phyloP scores from a whole-genome alignment of 1,140 invertebrate species.

The Eriosoma lanigerum region DNA sequence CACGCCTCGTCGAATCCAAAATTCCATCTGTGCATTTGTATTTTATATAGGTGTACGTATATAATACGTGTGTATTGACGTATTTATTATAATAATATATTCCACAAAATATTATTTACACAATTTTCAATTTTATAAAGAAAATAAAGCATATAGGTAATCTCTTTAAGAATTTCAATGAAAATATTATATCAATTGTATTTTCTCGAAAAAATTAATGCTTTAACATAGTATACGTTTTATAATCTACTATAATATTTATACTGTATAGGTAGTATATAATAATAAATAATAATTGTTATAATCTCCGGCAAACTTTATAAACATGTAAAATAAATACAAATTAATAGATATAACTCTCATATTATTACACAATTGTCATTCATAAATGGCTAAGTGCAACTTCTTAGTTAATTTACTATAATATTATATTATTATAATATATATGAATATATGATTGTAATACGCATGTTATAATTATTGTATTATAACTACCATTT shows the following conservation, averaged over 20 bases:
- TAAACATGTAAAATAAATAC: too few relatives aligned
- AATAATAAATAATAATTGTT: not conserved
- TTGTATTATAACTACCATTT: too few relatives aligned
- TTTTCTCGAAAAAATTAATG: conserved; percentile 6
- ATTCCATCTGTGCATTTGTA: not conserved
- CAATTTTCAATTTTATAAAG: conserved; percentile 18
- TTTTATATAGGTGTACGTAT: not conserved
- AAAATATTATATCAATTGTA: conserved; percentile 42
- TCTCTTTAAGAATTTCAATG: conserved; percentile 3
- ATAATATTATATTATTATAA: too few relatives aligned
- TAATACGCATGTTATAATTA: too few relatives aligned
- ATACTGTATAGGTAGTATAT: not conserved
- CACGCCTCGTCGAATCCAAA: not conserved
- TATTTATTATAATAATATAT: not conserved
- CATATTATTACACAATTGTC: too few relatives aligned
- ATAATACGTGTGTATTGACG: too few relatives aligned
- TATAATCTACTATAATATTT: not conserved
- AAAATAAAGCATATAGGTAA: not conserved
- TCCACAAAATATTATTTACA: conserved; percentile 30
- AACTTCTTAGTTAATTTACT: too few relatives aligned
- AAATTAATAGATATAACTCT: too few relatives aligned
- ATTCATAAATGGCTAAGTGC: too few relatives aligned
- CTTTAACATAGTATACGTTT: too few relatives aligned
- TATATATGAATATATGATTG: too few relatives aligned
- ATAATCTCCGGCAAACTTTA: too few relatives aligned